Conservation (phyloP, 2,888 invertebrate genomes). For the Leptopilina drosophilae region DNA sequence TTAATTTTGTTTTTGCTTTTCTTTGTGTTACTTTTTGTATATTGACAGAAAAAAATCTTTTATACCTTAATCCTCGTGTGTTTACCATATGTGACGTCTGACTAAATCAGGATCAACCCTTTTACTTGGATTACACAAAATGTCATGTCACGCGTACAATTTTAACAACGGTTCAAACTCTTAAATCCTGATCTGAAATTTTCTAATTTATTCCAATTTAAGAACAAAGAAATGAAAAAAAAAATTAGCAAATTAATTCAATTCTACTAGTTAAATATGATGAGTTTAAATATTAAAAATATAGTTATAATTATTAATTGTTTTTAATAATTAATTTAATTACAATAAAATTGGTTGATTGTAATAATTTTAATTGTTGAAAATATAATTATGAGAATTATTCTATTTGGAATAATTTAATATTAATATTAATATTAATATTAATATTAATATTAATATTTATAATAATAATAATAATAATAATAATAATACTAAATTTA, state of each 20-base stretch:
- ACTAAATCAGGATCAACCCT: constrained; percentile 75
- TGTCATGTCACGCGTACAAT: constrained; percentile 69
- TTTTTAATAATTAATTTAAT: too few species aligned
- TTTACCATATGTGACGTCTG: constrained; percentile 59
- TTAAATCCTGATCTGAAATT: constrained; percentile 18
- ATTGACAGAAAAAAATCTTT: constrained; percentile 7
- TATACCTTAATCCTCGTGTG: constrained; percentile 31
- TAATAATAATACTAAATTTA: too few species aligned
- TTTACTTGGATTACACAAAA: constrained; percentile 71
- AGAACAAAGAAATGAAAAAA: too few species aligned
- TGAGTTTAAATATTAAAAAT: too few species aligned
- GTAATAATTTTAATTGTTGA: too few species aligned
- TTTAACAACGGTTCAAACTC: constrained; percentile 28
- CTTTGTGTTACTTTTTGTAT: not conserved
- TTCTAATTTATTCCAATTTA: not conserved
- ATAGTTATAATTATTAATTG: too few species aligned
- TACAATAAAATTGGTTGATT: too few species aligned
- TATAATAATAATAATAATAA: too few species aligned
- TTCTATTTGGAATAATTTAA: too few species aligned
- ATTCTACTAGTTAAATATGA: not conserved
- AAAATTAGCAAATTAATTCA: not conserved
- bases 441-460: too few species aligned
- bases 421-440: too few species aligned
- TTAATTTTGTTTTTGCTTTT: not conserved
- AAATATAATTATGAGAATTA: too few species aligned